Conservation (phyloP, 53 echinoderm and acorn worm genomes). For the Antedon mediterranea region DNA sequence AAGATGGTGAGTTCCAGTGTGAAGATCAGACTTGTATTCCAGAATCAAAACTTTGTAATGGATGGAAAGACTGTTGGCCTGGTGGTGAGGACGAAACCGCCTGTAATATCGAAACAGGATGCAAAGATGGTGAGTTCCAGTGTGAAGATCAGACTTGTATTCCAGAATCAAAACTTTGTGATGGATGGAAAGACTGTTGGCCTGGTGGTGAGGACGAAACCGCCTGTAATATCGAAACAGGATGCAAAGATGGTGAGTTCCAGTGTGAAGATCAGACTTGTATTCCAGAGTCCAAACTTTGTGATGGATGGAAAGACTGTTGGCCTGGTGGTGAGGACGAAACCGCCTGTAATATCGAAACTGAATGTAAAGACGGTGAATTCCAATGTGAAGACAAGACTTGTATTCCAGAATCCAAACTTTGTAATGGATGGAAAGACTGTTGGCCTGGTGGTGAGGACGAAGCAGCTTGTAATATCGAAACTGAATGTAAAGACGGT, state of each 20-base stretch:
- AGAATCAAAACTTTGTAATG: background rate
- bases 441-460: constrained; percentile 13
- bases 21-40: background rate
- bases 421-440: constrained; percentile 5
- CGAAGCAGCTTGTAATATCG: background rate
- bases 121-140: too few relatives aligned
- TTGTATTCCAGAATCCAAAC: too few relatives aligned
- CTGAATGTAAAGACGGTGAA: too few relatives aligned
- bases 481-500: too few relatives aligned
- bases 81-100: background rate
- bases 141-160: too few relatives aligned
- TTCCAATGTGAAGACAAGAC: too few relatives aligned
- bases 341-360: too few relatives aligned
- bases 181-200: background rate
- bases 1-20: constrained; percentile 18
- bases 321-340: too few relatives aligned
- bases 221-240: constrained; percentile 11
- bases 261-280: too few relatives aligned
- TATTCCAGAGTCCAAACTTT: too few relatives aligned
- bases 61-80: background rate
- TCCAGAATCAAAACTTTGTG: too few relatives aligned
- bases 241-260: constrained; percentile 27
- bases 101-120: background rate
- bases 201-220: constrained; percentile 13
- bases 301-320: too few relatives aligned